Conservation (phyloP, 2,797 vertebrate genomes). For the Tolypeutes matacus region DNA sequence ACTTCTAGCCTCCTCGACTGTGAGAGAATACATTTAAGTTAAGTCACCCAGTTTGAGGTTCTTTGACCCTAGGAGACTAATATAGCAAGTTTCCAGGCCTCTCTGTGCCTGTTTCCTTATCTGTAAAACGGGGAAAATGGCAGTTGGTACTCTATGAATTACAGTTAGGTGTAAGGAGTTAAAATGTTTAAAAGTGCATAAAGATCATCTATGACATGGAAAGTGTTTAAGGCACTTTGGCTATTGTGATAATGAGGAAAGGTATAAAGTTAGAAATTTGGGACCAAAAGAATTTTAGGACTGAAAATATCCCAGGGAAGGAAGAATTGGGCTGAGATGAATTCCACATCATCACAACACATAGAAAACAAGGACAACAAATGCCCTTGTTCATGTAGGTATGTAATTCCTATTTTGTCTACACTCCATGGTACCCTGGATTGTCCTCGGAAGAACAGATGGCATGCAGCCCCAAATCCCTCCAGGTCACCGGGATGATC, state of each 20-base stretch:
- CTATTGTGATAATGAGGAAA: background rate
- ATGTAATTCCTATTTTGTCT: no score
- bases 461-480: background rate
- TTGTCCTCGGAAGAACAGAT: background rate
- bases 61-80: no score
- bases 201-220: no score
- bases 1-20: no score
- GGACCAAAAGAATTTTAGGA: background rate
- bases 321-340: background rate
- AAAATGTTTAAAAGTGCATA: background rate
- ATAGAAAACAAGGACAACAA: background rate
- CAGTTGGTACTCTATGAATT: background rate
- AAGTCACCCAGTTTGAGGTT: no score
- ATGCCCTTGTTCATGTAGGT: background rate
- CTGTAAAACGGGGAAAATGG: background rate
- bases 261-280: background rate
- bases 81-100: no score
- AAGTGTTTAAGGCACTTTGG: background rate
- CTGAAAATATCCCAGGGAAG: background rate
- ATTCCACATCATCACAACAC: background rate
- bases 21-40: no score
- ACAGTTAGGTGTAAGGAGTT: background rate
- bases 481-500: background rate
- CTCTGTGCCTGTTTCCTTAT: background rate
- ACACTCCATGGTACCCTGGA: background rate